Evolutionary conservation across 2,113 vertebrate species (phyloP).

Genomic region (Chlamydotis undulata): DNA sequence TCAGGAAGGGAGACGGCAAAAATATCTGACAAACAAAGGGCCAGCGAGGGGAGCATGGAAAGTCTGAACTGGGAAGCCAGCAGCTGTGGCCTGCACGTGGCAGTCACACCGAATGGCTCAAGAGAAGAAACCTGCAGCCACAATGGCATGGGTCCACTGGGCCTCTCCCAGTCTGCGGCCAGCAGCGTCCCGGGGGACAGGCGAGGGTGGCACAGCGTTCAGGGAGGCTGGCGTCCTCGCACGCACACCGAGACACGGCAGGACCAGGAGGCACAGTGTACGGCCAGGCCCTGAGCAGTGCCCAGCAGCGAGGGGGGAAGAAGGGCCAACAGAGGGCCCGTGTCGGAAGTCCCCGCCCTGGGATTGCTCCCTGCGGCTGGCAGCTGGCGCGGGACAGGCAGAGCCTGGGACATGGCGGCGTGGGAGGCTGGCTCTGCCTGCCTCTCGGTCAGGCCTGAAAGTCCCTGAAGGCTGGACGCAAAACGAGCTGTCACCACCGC

Average conservation of each 20-base stretch:
- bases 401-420: rapidly evolving
- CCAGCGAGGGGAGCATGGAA: background rate
- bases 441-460: background rate
- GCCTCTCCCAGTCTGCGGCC: background rate
- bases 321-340: background rate
- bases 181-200: background rate
- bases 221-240: background rate
- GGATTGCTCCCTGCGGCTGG: background rate
- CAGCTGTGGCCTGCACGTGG: background rate
- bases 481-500: background rate
- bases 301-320: background rate
- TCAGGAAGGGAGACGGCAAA: background rate
- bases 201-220: rapidly evolving
- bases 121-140: background rate
- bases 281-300: rapidly evolving
- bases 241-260: rapidly evolving
- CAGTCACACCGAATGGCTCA: rapidly evolving
- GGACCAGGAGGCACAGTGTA: background rate
- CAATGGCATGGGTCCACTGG: rapidly evolving
- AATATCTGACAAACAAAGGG: background rate
- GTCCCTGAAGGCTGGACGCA: background rate
- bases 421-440: background rate
- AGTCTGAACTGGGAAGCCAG: background rate
- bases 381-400: background rate
- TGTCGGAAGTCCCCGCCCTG: too few species aligned